These are phyloP conservation scores for Acyrthosiphon pisum DNA, from an alignment of 1,140 invertebrate genomes.

Conservation along the genomic window DNA sequence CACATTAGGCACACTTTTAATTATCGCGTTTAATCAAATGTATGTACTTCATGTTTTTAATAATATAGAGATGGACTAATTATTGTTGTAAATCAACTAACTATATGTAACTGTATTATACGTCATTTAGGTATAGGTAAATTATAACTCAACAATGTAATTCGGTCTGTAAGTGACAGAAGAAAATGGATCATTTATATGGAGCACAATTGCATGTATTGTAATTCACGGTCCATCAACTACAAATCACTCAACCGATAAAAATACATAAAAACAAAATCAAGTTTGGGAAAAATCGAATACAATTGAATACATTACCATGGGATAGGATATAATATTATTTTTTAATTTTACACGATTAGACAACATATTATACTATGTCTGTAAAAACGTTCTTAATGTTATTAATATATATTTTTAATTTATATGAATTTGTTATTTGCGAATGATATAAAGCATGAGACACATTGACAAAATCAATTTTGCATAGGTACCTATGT, in stretches of 20 bases:
- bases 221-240: slow-evolving; percentile 1
- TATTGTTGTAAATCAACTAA: neutral
- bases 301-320: neutral
- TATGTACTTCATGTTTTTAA: neutral
- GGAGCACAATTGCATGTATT: slow-evolving; percentile 12
- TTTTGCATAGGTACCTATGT: neutral
- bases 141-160: neutral
- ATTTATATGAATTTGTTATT: neutral
- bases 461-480: neutral
- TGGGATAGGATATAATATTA: slow-evolving; percentile 60
- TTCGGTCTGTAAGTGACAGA: neutral
- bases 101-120: neutral
- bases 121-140: neutral
- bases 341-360: neutral
- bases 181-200: neutral
- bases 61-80: neutral
- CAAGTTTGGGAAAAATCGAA: neutral
- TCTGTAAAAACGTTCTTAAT: neutral
- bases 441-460: neutral
- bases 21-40: neutral
- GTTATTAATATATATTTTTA: neutral
- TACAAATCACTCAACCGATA: slow-evolving; percentile 21
- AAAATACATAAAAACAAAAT: slow-evolving; percentile 29
- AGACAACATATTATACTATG: too few relatives aligned
- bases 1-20: neutral